phyloP scores from a whole-genome alignment of 2,888 invertebrate genomes.

The Mystacides longicornis region DNA sequence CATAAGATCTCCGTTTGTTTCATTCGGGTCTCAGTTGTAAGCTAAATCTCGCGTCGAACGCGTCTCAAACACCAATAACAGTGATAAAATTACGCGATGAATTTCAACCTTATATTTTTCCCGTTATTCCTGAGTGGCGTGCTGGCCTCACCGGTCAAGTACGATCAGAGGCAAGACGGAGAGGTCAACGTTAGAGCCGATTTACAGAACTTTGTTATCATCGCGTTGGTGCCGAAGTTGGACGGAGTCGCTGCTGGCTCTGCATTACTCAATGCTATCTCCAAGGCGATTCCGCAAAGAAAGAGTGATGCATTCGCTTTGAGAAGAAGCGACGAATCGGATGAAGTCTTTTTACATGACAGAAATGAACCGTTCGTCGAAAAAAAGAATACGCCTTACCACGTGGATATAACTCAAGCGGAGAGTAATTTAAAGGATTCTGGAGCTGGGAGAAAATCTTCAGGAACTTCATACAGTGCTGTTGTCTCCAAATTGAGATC shows the following conservation, averaged over 20 bases:
- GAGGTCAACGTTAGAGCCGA: slow-evolving; percentile 65
- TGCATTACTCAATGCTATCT: slow-evolving; percentile 31
- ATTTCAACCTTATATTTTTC: slow-evolving; percentile 11
- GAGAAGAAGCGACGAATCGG: slow-evolving; percentile 3
- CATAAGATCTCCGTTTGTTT: slow-evolving; percentile 14
- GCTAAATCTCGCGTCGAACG: slow-evolving; percentile 10
- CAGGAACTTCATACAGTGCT: neutral
- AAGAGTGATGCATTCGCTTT: slow-evolving; percentile 14
- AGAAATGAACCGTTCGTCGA: slow-evolving; percentile 39
- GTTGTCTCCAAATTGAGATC: neutral
- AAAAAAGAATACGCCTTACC: slow-evolving; percentile 62
- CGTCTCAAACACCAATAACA: neutral
- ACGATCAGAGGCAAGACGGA: slow-evolving; percentile 74
- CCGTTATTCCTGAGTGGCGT: slow-evolving; percentile 33
- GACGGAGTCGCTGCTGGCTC: slow-evolving; percentile 30
- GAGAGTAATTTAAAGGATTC: slow-evolving; percentile 30
- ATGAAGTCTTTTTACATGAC: slow-evolving; percentile 12
- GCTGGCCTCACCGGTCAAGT: slow-evolving; percentile 35
- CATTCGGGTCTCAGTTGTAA: slow-evolving; percentile 18
- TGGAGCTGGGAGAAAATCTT: slow-evolving; percentile 1
- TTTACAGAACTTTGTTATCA: slow-evolving; percentile 64
- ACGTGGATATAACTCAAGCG: slow-evolving; percentile 51
- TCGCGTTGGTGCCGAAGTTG: slow-evolving; percentile 52
- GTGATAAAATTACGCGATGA: slow-evolving; percentile 10
- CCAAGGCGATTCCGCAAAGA: slow-evolving; percentile 29